A percentile compares a stretch with the other conserved stretches of the same genome.
phyloP scores from a whole-genome alignment of 2,888 invertebrate species.

The Perithous albicinctus region DNA sequence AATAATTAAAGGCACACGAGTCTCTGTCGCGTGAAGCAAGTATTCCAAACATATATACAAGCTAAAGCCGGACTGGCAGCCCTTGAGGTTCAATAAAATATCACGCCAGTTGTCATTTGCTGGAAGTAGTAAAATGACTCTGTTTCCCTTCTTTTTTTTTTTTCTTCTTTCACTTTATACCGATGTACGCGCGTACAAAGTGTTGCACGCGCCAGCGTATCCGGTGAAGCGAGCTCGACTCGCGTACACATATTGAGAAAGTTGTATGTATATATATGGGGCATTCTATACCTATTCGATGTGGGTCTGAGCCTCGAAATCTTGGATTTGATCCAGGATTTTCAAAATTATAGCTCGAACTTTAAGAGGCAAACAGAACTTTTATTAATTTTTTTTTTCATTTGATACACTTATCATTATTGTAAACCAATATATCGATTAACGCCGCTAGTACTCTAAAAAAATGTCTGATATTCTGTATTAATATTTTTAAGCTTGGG shows the following conservation, averaged over 20 bases:
- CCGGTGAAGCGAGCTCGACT: slow-evolving; percentile 5
- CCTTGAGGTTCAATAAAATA: slow-evolving; percentile 25
- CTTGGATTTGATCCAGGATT: no score
- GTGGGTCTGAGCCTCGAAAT: no score
- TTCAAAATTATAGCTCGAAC: no score
- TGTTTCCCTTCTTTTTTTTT: neutral
- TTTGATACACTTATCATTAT: no score
- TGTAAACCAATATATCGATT: no score
- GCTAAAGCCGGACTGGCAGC: neutral
- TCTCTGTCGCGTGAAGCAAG: neutral
- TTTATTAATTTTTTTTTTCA: no score
- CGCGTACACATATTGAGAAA: slow-evolving; percentile 9
- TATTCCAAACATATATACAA: slow-evolving; percentile 6
- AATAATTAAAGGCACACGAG: slow-evolving; percentile 14
- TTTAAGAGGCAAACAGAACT: no score
- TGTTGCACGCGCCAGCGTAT: slow-evolving; percentile 36
- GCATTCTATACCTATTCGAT: no score
- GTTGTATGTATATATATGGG: neutral
- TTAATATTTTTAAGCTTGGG: no score
- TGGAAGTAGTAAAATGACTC: slow-evolving; percentile 35
- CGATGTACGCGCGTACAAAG: slow-evolving; percentile 22
- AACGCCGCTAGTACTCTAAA: no score
- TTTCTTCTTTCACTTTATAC: neutral
- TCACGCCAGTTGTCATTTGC: slow-evolving; percentile 29
- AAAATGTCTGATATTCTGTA: no score